Conservation (phyloP, 1,140 invertebrate genomes). For the Lerema accius region DNA sequence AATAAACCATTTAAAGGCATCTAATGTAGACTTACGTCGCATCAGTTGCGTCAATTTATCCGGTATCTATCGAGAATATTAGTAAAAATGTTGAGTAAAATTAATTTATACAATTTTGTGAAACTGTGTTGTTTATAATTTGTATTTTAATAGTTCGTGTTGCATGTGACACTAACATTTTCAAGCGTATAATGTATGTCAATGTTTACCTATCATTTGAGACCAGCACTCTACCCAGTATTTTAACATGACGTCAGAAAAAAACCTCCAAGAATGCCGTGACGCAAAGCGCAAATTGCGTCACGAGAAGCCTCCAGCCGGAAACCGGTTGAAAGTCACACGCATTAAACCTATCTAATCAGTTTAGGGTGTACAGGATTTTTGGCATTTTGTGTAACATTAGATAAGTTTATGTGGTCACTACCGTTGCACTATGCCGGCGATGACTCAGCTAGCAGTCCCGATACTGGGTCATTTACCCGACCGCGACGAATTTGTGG, state of each 20-base stretch:
- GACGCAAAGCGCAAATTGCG: constrained; percentile 12
- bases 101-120: no score
- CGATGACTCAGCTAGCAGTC: constrained; percentile 20
- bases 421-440: background rate
- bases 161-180: no score
- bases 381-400: constrained; percentile 24
- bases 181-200: no score
- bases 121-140: no score
- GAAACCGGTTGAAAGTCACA: constrained; percentile 6
- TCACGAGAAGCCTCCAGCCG: constrained; percentile 3
- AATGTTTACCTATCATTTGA: no score
- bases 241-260: background rate
- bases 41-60: no score
- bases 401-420: constrained; percentile 14
- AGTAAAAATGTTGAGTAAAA: no score
- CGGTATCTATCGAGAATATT: no score
- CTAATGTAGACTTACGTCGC: no score
- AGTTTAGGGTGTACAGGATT: constrained; percentile 19
- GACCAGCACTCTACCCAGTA: no score
- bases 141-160: no score
- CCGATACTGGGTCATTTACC: constrained; percentile 53
- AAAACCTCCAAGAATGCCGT: background rate
- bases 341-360: constrained; percentile 21
- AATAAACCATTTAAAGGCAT: no score
- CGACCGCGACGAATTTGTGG: constrained; percentile 41